A percentile compares a stretch with the other conserved stretches of the same genome.
These are phyloP conservation scores for Pelosia muscerda DNA, from an alignment of 2,888 invertebrate genomes.

Conservation along the genomic window DNA sequence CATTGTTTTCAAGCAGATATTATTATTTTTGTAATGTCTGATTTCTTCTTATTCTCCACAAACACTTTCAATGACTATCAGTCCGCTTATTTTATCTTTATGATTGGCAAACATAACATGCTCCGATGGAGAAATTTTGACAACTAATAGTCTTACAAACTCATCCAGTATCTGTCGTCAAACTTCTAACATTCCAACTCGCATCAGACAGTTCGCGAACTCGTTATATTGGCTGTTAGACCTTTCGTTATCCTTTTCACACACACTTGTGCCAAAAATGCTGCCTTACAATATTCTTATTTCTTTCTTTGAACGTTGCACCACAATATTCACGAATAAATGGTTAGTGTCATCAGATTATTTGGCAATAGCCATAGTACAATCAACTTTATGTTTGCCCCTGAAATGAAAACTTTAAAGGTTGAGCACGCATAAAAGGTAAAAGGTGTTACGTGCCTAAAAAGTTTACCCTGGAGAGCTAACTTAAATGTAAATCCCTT, in stretches of 20 bases:
- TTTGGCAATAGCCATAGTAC: neutral
- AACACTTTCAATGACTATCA: neutral
- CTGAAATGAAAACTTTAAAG: neutral
- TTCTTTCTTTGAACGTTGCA: neutral
- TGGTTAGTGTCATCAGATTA: neutral
- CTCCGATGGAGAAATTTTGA: conserved; percentile 51
- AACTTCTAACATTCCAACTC: conserved; percentile 68
- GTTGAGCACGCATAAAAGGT: conserved; percentile 10
- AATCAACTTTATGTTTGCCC: neutral
- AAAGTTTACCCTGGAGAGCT: conserved; percentile 33
- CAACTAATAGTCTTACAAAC: conserved; percentile 51
- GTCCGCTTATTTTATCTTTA: conserved; percentile 17
- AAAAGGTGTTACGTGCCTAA: conserved; percentile 31
- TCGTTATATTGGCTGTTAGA: conserved; percentile 67
- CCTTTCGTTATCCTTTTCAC: conserved; percentile 55
- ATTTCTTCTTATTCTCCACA: conserved; percentile 19
- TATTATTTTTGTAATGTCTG: too few species aligned
- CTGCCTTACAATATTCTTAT: neutral
- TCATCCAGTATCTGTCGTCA: conserved; percentile 64
- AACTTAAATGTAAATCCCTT: conserved; percentile 53
- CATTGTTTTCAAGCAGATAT: too few species aligned
- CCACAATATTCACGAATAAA: neutral
- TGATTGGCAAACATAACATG: conserved; percentile 53
- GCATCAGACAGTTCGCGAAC: conserved; percentile 63
- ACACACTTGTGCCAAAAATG: conserved; percentile 27